phyloP scores from a whole-genome alignment of 2,113 vertebrate species.

The Lampris incognitus region DNA sequence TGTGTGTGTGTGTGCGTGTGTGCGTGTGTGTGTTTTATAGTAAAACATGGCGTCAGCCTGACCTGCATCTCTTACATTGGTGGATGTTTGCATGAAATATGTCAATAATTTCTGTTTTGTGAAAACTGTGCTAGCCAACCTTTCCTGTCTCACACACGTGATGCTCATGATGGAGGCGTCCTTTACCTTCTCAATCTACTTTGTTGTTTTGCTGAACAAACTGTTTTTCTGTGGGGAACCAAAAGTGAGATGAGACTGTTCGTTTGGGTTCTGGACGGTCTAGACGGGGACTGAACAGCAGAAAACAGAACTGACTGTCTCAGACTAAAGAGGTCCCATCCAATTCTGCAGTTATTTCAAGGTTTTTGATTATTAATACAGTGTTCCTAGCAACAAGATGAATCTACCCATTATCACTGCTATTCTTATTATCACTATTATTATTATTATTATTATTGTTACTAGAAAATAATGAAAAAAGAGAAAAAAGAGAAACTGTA shows the following conservation, averaged over 20 bases:
- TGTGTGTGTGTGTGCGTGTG: too few relatives aligned
- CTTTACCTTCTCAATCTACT: too few relatives aligned
- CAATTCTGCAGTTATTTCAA: too few relatives aligned
- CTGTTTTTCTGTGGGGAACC: background rate
- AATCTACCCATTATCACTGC: background rate
- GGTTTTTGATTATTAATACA: too few relatives aligned
- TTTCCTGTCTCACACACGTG: background rate
- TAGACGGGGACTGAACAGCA: too few relatives aligned
- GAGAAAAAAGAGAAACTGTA: conserved; percentile 27
- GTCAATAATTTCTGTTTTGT: conserved; percentile 39
- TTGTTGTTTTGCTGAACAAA: background rate
- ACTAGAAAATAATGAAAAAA: conserved; percentile 35
- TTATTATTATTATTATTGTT: conserved; percentile 14
- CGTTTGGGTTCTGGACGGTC: background rate
- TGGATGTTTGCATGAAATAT: conserved; percentile 60
- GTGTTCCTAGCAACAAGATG: background rate
- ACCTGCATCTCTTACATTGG: too few relatives aligned
- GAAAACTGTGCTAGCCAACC: conserved; percentile 4
- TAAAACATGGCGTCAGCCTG: too few relatives aligned
- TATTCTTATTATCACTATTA: background rate
- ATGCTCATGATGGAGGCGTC: too few relatives aligned
- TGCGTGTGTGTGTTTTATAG: too few relatives aligned
- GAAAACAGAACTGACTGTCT: too few relatives aligned
- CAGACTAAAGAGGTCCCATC: too few relatives aligned
- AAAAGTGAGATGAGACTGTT: background rate